Evolutionary conservation across 2,113 vertebrate species (phyloP), one percentile per base, ranked within the genome.

Genomic region (Piaya cayana): DNA sequence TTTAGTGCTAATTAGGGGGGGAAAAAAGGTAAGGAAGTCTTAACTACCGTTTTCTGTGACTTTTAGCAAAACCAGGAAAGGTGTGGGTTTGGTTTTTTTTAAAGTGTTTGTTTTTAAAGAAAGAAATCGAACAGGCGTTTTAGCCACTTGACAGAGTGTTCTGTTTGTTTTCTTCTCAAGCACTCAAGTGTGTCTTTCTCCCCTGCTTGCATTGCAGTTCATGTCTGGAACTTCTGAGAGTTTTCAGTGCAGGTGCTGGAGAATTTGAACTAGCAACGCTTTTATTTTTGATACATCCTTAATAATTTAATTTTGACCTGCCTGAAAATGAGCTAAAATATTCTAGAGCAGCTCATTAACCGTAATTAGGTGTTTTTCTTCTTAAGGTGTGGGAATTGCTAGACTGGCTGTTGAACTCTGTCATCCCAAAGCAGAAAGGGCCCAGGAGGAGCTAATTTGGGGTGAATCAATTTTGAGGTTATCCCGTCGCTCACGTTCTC

Each of bases 391-490:
- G 21, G 21, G 30, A 37, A 25, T 69, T 58, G 56, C 27, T 43
- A 63, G 69, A n/a, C 20, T 37, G 29, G 25, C 36, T 82, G 25
- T 37, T 71, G 21, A 50, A 49, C 36, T 75, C 62, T 76, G 60
- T 88, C 76, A 74, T 88, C 37, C 70, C 64, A 64, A 85, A 88
- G 63, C 14, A 64, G 34, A 83, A 86, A 82, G 59, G 25, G 9
- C 37, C 49, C 68, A 17, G 64, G 81, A 75, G 60, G 79, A 83
- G 71, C 82, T 77, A 15, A 59, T 86, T 85, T 77, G 69, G 78
- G 52, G 64, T 92, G 30, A 32, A 90, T 93, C 71, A 69, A 49
- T 91, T 95, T 29, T 86, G 91, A 88, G 62, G 36, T 79, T 91
- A 56, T 82, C 93, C 70, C 88, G 8, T 56, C 29, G 62, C 63